Base-by-base conservation (phyloP, 2,888 invertebrate species). In the Hydropsyche betteni region DNA sequence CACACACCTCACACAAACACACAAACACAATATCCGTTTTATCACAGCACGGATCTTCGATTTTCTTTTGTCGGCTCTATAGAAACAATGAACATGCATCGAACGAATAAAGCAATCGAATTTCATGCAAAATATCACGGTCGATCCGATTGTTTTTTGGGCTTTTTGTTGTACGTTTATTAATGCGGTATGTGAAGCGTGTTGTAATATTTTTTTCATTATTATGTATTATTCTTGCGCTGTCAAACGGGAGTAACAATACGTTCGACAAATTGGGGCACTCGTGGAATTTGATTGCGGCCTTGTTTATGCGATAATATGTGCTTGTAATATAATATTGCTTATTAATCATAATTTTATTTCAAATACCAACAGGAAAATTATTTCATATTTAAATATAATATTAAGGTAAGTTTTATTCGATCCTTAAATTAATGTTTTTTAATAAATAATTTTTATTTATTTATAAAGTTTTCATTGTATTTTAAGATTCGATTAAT, bases 131-230 rank as follows among this genome's bases (percentile, higher is more conserved):
- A 58, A 58, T 58, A 58, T 16, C 58, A 58, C 5, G 8, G 14
- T 24, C 16, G 58, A 16, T 14, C 12, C 16, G 24, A 58, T 16
- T 58, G 14, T 58, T 16, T 44, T 44, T 44, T 44, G 44, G 10
- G 10, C 10, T 44, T 44, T 44, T 44, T 44, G 6, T 44, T 44
- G 6, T 4, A 8, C 44, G 6, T 44, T 8, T 44, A 44, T 8
- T 44, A 44, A 44, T 44, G 44, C 44, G 7, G 44, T 44, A 44
- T 44, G 7, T 58, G 24, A 58, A 16, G 58, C 14, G 16, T 58
- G 58, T 58, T 16, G 58, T 58, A 58, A 58, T 58, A 6, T 53
- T 53, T 14, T 53, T 53, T 16, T 58, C 58, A 24, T 16, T 58
- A 14, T 24, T 58, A 24, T 58, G 58, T 24, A 16, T 24, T 24